These are phyloP conservation scores for Scomber colias DNA, from an alignment of 2,113 vertebrate genomes.

Conservation along the genomic window DNA sequence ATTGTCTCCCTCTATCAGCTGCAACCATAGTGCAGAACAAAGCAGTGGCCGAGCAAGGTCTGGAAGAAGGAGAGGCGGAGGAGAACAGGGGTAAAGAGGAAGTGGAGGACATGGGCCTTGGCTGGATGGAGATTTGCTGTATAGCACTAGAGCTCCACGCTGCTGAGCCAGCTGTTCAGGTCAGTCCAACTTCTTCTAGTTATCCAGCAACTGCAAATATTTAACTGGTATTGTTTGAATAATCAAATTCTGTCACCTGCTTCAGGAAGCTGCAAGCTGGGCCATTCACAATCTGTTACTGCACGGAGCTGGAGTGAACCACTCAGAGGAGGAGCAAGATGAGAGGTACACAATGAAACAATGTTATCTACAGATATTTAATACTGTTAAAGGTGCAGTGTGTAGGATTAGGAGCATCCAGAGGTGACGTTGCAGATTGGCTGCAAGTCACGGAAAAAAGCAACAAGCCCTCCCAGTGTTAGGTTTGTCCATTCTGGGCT, in stretches of 20 bases:
- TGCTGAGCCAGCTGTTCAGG: conserved; percentile 89
- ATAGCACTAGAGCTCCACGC: conserved; percentile 89
- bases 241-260: not conserved
- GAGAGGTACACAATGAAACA: conserved; percentile 82
- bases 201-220: not conserved
- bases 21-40: conserved; percentile 93
- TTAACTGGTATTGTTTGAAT: not conserved
- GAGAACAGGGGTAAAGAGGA: conserved; percentile 83
- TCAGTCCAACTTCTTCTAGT: conserved; percentile 49
- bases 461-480: no score
- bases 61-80: conserved; percentile 85
- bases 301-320: conserved; percentile 84
- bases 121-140: conserved; percentile 91
- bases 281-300: conserved; percentile 92
- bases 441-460: no score
- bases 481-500: no score
- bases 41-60: conserved; percentile 67
- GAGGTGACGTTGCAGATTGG: no score
- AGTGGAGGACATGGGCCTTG: conserved; percentile 85
- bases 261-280: conserved; percentile 94
- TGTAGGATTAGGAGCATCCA: no score
- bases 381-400: no score
- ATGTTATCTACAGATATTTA: fast-evolving
- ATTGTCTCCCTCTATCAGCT: conserved; percentile 80
- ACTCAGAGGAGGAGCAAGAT: conserved; percentile 89